Evolutionary conservation across 2,888 invertebrate species (phyloP).

Genomic region (Pantelozetes paolii): DNA sequence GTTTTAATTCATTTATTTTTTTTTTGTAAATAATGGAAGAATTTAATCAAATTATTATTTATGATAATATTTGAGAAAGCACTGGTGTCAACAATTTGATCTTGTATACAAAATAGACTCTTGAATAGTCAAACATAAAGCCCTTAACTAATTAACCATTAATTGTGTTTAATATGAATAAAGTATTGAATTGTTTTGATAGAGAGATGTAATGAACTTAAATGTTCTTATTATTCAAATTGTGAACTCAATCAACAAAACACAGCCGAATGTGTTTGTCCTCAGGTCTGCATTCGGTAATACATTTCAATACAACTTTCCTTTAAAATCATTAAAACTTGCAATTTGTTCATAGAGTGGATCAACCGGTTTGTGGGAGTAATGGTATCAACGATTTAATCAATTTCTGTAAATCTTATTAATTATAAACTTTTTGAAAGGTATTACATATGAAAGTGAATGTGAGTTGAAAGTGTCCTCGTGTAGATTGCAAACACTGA

Average conservation of each 20-base stretch:
- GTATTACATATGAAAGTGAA: constrained; percentile 66
- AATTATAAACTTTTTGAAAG: constrained; percentile 48
- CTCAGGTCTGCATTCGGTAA: constrained; percentile 38
- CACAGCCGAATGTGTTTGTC: constrained; percentile 37
- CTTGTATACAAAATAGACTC: too few relatives aligned
- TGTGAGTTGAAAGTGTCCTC: constrained; percentile 73
- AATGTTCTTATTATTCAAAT: constrained; percentile 35
- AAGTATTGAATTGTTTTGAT: too few relatives aligned
- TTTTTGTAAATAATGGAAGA: too few relatives aligned
- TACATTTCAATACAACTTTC: background rate
- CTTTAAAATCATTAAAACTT: background rate
- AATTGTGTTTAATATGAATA: too few relatives aligned
- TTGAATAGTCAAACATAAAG: too few relatives aligned
- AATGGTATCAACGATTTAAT: constrained; percentile 49
- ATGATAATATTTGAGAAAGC: too few relatives aligned
- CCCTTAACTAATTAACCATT: too few relatives aligned
- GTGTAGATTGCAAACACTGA: constrained; percentile 68
- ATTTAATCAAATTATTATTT: too few relatives aligned
- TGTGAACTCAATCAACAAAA: constrained; percentile 36
- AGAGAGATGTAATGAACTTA: background rate
- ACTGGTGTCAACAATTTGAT: too few relatives aligned
- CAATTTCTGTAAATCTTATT: background rate
- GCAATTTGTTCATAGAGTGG: background rate
- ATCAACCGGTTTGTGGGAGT: constrained; percentile 53
- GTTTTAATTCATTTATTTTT: too few relatives aligned